Evolutionary conservation across 2,888 invertebrate species (phyloP).

Genomic region (Scrobipalpa atriplicella): DNA sequence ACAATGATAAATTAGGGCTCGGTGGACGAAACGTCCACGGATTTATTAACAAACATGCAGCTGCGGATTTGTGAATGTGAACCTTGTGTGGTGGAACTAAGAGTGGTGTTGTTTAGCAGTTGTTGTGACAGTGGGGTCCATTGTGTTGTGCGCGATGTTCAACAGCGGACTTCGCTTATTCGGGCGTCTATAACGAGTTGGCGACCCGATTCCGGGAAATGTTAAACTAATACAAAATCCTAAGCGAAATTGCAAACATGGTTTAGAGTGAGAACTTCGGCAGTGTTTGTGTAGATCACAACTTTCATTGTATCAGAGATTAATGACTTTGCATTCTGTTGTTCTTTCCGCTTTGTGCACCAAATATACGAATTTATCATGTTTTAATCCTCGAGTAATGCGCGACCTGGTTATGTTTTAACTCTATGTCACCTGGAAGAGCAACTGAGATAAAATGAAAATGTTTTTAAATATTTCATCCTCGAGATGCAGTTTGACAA

Average conservation of each 20-base stretch:
- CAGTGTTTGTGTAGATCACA: conserved; percentile 24
- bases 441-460: not conserved
- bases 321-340: conserved; percentile 19
- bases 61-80: conserved; percentile 53
- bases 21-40: conserved; percentile 62
- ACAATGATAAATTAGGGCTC: conserved; percentile 76
- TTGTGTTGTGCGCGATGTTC: conserved; percentile 32
- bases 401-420: too few relatives aligned
- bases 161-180: conserved; percentile 45
- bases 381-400: not conserved
- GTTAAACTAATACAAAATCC: conserved; percentile 42
- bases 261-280: conserved; percentile 35
- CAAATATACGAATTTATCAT: conserved; percentile 3
- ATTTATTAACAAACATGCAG: conserved; percentile 72
- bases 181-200: conserved; percentile 51
- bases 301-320: conserved; percentile 26
- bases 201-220: conserved; percentile 42
- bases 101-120: conserved; percentile 36
- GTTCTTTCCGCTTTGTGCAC: conserved; percentile 20
- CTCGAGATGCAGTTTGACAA: conserved; percentile 16
- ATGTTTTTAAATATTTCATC: conserved; percentile 19
- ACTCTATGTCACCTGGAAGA: conserved; percentile 3
- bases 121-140: conserved; percentile 37
- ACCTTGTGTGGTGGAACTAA: conserved; percentile 56
- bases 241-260: conserved; percentile 46